A percentile compares a stretch with the other conserved stretches of the same genome.
Conservation (phyloP, 2,113 vertebrate genomes). For the Erpornis zantholeuca region DNA sequence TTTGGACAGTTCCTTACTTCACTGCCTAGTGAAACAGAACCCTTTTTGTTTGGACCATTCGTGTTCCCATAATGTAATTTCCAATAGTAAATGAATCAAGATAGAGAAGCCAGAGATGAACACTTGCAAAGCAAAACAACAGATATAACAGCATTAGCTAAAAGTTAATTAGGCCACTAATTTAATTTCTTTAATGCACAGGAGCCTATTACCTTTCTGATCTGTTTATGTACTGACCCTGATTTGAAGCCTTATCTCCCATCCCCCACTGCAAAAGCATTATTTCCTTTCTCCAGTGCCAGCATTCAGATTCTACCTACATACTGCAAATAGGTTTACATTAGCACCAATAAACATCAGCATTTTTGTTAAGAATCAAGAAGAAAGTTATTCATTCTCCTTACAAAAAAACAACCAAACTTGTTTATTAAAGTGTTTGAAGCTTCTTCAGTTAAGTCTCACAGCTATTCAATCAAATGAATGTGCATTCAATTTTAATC, state of each 20-base stretch:
- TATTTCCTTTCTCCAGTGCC: neutral
- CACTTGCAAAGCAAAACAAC: neutral
- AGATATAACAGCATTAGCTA: neutral
- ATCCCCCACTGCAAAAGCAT: neutral
- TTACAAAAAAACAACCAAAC: neutral
- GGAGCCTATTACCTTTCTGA: neutral
- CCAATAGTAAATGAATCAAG: neutral
- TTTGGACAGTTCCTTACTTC: neutral
- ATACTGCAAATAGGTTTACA: neutral
- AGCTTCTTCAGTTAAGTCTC: neutral
- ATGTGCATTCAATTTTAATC: neutral
- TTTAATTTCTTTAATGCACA: neutral
- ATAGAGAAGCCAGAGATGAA: neutral
- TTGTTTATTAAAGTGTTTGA: neutral
- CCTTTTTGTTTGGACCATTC: neutral
- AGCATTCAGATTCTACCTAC: neutral
- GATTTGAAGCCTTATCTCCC: neutral
- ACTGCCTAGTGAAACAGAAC: neutral
- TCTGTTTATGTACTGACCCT: neutral
- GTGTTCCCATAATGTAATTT: neutral
- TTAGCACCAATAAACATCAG: neutral
- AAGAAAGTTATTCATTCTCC: neutral
- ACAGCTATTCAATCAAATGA: neutral
- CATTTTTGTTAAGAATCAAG: neutral
- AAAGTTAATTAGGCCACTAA: slow-evolving; percentile 6